Base-by-base conservation (phyloP, 2,797 vertebrate genomes). In the Propithecus perrieri region DNA sequence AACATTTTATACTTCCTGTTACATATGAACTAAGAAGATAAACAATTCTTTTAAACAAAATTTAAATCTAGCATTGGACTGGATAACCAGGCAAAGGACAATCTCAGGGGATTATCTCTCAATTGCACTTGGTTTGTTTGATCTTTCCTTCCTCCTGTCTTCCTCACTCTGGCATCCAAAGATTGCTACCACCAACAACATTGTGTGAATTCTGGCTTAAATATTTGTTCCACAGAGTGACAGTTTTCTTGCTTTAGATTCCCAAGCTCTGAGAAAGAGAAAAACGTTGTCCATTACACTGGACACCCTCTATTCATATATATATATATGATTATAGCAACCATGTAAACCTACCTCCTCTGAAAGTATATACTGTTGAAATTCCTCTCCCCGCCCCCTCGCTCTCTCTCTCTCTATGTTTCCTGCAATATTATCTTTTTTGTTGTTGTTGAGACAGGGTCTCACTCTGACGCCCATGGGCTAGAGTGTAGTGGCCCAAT, bases 191-290 rank as follows among this genome's bases (percentile, higher is more conserved):
- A 5, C 53, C 76, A 63, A 17, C 9, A 55, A n/a, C 26, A 63
- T 7, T 41, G 48, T 48, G 48, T 79, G n/a, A 63, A 65, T 67
- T 87, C 14, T 81, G 50, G 30, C 71, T 95, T 72, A 48, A n/a
- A 38, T 69, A 72, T 78, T 91, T 76, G 17, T 85, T 91, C 35
- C 55, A 35, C 7, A 63, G 53, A 90, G 7, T 3, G 9, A 78
- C 30, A 35, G 8, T 86, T 93, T 72, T 89, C 46, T 95, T 93
- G 57, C 55, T 71, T 71, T 86, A 59, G n/a, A 80, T 30, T 83
- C 18, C 50, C 50, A 93, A 48, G 7, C 46, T 67, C 43, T 41
- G 43, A 63, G 38, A 35, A 91, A 85, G 18, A 92, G n/a, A 41
- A 81, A 71, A 75, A 18, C 0, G 5, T 72, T 53, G 12, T 50